Base-by-base conservation (phyloP, 1,140 invertebrate genomes). In the Diprion similis region DNA sequence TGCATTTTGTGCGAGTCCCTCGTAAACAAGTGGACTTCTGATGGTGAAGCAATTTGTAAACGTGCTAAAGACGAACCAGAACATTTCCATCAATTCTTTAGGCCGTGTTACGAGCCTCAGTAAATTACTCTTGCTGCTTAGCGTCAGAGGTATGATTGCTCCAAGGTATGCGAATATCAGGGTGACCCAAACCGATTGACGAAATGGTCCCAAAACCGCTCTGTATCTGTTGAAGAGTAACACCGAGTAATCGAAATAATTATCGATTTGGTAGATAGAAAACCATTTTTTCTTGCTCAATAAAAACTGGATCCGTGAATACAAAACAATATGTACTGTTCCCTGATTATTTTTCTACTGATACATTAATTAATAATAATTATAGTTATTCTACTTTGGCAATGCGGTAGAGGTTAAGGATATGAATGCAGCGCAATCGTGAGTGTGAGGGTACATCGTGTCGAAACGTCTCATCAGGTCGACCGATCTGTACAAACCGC, bases 31-130 rank as follows among this genome's bases (percentile, higher is more conserved):
- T 76, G 90, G 90, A 7, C 91, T 92, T 51, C 87, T 89, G 78
- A 95, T 93, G 4, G 92, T 92, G 75, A 95, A 94, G 75, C 92
- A 92, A 79, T 95, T 95, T 1, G 94, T 95, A 82, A 94, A 95
- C 64, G 93, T 95, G 10, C 93, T 93, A 77, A 94, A 95, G 17
- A 95, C 93, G 81, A 93, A 94, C 92, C 92, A 94, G 81, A 93
- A 93, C 92, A 93, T 93, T 75, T 93, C 93, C 82, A 93, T 92
- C 17, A 94, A 86, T 86, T 93, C 91, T 51, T 90, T 89, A 71
- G 91, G 92, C 76, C 92, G 90, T 59, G 91, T 89, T 17, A 94
- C 76, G 13, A 95, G 82, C 78, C 91, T 91, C 10, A 83, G 85
- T 7, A 94, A 80, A 0, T 91, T 91, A 68, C 92, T 90, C 76